A percentile compares a stretch with the other conserved stretches of the same genome.
Conservation (phyloP, 2,888 invertebrate genomes). For the Eilema sororculum region DNA sequence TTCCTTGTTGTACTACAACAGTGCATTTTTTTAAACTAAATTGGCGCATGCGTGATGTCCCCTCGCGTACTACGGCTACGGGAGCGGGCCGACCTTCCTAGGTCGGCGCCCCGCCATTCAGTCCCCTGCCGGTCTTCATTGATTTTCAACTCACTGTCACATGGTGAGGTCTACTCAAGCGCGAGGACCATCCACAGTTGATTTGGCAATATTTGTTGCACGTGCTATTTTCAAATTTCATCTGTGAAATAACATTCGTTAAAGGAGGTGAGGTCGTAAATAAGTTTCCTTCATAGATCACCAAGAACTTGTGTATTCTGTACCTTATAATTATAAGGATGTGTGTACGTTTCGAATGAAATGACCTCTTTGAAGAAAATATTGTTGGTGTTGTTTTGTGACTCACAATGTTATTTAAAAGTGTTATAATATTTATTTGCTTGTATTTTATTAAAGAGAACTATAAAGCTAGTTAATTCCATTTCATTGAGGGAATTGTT, state of each 20-base stretch:
- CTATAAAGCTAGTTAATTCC: conserved; percentile 30
- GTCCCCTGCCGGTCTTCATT: conserved; percentile 71
- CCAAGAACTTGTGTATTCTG: background rate
- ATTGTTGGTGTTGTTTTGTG: conserved; percentile 28
- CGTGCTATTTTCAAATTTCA: conserved; percentile 44
- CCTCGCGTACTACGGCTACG: conserved; percentile 81
- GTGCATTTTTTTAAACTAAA: conserved; percentile 27
- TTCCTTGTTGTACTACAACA: conserved; percentile 13
- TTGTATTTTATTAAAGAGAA: conserved; percentile 39
- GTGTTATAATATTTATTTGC: conserved; percentile 15
- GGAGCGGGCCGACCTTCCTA: conserved; percentile 77
- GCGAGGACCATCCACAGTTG: conserved; percentile 66
- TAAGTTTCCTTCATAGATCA: conserved; percentile 4
- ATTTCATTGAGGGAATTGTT: conserved; percentile 28
- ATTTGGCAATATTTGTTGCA: conserved; percentile 61
- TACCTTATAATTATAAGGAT: conserved; percentile 1
- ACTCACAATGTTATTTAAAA: conserved; percentile 31
- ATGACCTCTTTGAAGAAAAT: conserved; percentile 35
- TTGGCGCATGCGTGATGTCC: conserved; percentile 75
- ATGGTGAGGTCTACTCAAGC: conserved; percentile 66
- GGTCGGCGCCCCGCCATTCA: conserved; percentile 83
- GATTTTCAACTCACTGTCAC: conserved; percentile 78
- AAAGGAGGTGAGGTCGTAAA: conserved; percentile 17
- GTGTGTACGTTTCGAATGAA: conserved; percentile 26
- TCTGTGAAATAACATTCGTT: conserved; percentile 21